Percentiles rank a stretch among this genome's conserved stretches.
Conservation (phyloP, 2,888 invertebrate species). For the Caenorhabditis sp. region DNA sequence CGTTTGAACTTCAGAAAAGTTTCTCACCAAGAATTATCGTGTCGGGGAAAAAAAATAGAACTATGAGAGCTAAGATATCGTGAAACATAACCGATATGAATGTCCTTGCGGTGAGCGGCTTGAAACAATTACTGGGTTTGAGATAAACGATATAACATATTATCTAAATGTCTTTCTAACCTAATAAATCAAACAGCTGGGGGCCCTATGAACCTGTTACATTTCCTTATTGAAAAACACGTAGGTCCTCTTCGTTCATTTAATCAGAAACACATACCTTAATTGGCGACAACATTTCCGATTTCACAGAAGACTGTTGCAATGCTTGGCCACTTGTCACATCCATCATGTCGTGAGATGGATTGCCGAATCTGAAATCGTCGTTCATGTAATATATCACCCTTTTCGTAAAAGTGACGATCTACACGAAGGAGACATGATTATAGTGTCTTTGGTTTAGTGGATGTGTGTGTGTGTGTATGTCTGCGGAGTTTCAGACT, state of each 20-base stretch:
- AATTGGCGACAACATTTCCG: constrained; percentile 61
- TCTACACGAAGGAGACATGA: neutral
- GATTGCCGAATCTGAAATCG: constrained; percentile 54
- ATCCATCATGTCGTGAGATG: constrained; percentile 58
- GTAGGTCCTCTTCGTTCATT: constrained; percentile 14
- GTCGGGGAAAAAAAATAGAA: too few species aligned
- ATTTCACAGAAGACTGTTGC: constrained; percentile 36
- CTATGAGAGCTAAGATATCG: too few species aligned
- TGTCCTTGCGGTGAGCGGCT: too few species aligned
- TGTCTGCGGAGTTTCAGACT: too few species aligned
- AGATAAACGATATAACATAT: too few species aligned
- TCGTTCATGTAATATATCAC: neutral
- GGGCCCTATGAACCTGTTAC: neutral
- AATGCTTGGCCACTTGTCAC: constrained; percentile 46
- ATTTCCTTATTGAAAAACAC: constrained; percentile 49
- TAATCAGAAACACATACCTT: constrained; percentile 38
- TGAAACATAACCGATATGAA: too few species aligned
- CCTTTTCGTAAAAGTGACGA: neutral
- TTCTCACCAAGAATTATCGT: too few species aligned
- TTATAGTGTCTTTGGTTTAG: neutral
- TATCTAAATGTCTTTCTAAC: too few species aligned
- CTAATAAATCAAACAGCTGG: neutral
- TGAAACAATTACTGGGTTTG: too few species aligned
- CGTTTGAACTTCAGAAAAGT: too few species aligned
- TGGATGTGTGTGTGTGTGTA: too few species aligned